Percentiles rank a stretch among this genome's conserved stretches.
Conservation (phyloP, 2,888 invertebrate genomes). For the Yponomeuta sedellus region DNA sequence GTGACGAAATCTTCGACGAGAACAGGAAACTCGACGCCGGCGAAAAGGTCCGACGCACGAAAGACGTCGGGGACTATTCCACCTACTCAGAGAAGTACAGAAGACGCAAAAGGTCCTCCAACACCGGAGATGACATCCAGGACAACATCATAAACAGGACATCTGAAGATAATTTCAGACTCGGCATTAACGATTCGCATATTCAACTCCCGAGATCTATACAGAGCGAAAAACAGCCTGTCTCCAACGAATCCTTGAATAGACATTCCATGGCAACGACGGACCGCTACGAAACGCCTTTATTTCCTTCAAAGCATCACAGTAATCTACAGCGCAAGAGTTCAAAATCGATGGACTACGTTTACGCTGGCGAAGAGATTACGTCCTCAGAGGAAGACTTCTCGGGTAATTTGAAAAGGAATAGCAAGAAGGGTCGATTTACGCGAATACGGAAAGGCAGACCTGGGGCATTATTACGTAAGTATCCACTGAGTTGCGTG, state of each 20-base stretch:
- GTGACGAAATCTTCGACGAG: background rate
- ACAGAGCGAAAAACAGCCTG: background rate
- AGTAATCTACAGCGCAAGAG: background rate
- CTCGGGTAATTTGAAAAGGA: background rate
- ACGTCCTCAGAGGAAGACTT: background rate
- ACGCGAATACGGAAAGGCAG: too few species aligned
- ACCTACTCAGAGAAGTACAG: background rate
- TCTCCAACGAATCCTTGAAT: background rate
- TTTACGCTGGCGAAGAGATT: background rate
- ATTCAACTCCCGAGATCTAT: background rate
- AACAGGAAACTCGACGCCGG: background rate
- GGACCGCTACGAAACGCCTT: background rate
- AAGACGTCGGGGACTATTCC: conserved; percentile 29
- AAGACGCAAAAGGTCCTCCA: background rate
- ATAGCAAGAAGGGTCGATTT: background rate
- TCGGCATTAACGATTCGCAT: background rate
- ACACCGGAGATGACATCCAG: background rate
- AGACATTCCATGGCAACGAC: background rate
- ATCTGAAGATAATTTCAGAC: background rate
- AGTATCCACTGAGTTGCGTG: too few species aligned
- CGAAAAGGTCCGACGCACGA: conserved; percentile 22
- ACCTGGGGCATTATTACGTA: too few species aligned
- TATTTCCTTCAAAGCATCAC: background rate
- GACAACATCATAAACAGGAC: background rate
- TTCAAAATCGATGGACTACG: background rate